Evolutionary conservation across 1,140 invertebrate genomes (phyloP), one percentile per base, ranked within the genome.

Genomic region (Pseudomyrmex gracilis): DNA sequence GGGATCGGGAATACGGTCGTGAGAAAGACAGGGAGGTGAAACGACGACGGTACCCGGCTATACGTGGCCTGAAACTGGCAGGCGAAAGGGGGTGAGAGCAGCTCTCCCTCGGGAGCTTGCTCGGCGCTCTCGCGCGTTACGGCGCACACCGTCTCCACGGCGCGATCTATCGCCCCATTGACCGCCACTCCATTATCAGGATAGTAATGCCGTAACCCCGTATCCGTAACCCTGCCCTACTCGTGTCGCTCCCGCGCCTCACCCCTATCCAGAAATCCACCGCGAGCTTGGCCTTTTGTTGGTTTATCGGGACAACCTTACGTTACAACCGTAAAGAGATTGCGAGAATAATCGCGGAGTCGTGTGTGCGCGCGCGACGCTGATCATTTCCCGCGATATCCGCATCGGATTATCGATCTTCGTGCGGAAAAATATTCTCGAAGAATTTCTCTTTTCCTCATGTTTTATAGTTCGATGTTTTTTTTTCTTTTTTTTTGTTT

Each of bases 141-240:
- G 47, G 55, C 84, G 68, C 84, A 57, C 58, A 57, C 58, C 87
- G 84, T 88, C 86, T 89, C 85, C 82, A 76, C 84, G 83, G 66
- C 83, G 84, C 92, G 90, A 93, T 93, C 90, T 91, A 92, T 92
- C 88, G 88, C 85, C 87, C 89, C 90, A 93, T 92, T 93, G 92
- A 93, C 90, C 92, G 84, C 88, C 83, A 87, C 90, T 92, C 92
- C 90, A 93, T 93, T 93, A 93, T 93, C 91, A 88, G 90, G 89
- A 90, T 90, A 90, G 90, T 91, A 91, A 90, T 84, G 83, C 78
- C 84, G 85, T 88, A 90, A 87, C 90, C 89, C 84, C 67, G 63
- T 86, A 82, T 73, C 77, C 80, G 70, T 83, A 88, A 87, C 86
- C 89, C 85, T 86, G 84, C 74, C 85, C 83, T 83, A 82, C 83